Evolutionary conservation across 1,140 invertebrate genomes (phyloP).

Genomic region (Ruditapes philippinarum): DNA sequence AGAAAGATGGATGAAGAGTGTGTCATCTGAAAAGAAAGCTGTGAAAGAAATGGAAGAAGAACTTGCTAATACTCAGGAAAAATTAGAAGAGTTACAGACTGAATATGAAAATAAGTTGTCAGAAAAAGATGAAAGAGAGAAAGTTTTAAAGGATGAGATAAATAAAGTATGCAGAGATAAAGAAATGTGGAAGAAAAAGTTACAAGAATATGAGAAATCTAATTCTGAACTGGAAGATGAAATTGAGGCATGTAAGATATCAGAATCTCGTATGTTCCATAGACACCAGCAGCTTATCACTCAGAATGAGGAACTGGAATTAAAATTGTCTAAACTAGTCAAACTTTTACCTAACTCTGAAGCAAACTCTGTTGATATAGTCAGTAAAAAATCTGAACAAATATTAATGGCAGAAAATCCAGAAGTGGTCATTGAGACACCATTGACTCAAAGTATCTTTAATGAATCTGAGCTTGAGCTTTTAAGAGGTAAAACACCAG

Average conservation of each 20-base stretch:
- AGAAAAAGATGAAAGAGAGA: slow-evolving; percentile 66
- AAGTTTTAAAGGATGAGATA: slow-evolving; percentile 61
- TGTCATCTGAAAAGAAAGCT: slow-evolving; percentile 58
- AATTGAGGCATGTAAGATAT: slow-evolving; percentile 64
- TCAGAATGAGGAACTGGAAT: slow-evolving; percentile 65
- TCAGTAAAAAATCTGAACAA: not conserved
- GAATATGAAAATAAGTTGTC: slow-evolving; percentile 69
- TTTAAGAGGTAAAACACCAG: slow-evolving; percentile 47
- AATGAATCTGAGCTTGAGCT: slow-evolving; percentile 44
- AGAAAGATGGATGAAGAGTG: slow-evolving; percentile 69
- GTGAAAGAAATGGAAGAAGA: slow-evolving; percentile 70
- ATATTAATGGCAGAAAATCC: slow-evolving; percentile 62
- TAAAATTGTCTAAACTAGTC: slow-evolving; percentile 45
- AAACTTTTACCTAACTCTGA: slow-evolving; percentile 35
- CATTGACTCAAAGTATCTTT: slow-evolving; percentile 57
- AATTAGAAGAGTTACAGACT: slow-evolving; percentile 61
- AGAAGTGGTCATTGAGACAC: slow-evolving; percentile 58
- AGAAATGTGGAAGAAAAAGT: slow-evolving; percentile 64
- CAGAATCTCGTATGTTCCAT: slow-evolving; percentile 71
- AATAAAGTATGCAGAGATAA: slow-evolving; percentile 61
- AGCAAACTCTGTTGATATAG: not conserved
- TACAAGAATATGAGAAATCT: slow-evolving; percentile 67
- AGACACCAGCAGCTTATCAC: slow-evolving; percentile 60
- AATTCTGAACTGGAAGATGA: slow-evolving; percentile 65
- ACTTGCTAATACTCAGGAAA: slow-evolving; percentile 61